Conservation (phyloP, 35 echinoderm and acorn worm genomes). For the Heliocidaris tuberculata region DNA sequence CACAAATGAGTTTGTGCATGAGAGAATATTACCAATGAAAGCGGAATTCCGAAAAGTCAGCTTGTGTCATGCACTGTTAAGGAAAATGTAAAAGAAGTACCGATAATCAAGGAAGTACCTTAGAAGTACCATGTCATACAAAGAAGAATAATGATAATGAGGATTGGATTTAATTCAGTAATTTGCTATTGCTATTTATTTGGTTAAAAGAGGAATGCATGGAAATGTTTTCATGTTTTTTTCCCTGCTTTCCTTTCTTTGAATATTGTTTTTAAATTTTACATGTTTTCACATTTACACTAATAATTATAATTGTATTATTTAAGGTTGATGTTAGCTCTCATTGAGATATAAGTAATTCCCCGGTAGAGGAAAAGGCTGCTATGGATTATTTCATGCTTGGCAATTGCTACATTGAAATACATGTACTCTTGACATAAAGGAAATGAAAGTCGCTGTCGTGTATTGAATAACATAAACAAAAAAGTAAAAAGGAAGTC, state of each 20-base stretch:
- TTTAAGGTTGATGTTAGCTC: not conserved
- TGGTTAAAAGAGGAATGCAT: no score
- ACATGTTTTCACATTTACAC: no score
- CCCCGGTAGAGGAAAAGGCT: not conserved
- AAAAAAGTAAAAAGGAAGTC: not conserved
- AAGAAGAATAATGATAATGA: no score
- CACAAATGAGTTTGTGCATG: not conserved
- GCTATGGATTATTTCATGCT: not conserved
- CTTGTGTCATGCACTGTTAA: not conserved
- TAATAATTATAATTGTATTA: no score
- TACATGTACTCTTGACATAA: not conserved
- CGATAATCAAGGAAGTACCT: no score
- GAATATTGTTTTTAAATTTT: no score
- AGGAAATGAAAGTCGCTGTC: not conserved
- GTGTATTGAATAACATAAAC: no score
- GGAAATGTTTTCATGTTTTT: no score
- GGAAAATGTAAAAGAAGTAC: not conserved
- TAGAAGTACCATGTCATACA: no score
- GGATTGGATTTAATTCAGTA: no score
- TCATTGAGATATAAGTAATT: not conserved
- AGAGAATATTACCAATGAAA: not conserved
- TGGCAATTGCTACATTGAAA: not conserved
- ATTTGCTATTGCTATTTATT: not conserved
- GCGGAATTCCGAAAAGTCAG: not conserved
- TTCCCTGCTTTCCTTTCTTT: no score